Base-by-base conservation (phyloP, 2,888 invertebrate genomes). In the Drosophila dives region DNA sequence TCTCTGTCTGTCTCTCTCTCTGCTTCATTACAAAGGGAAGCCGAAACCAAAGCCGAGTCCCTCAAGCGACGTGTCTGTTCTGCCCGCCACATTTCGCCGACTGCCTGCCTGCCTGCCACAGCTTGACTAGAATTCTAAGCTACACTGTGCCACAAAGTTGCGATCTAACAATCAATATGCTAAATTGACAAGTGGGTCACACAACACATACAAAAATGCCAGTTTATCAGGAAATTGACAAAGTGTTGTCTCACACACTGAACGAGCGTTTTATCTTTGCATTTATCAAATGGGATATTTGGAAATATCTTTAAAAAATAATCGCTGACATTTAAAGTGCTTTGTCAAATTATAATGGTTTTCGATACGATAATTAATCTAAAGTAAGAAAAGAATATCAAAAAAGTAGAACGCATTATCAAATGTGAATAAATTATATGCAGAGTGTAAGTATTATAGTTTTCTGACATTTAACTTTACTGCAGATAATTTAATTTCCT, bases 1-100 rank as follows among this genome's bases (percentile, higher is more conserved):
- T 49, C 15, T 54, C n/a, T 8, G 29, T 23, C 17, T 45, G 42
- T 66, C 48, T 33, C 65, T 69, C 64, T 65, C 23, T 33, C 42
- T 23, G 34, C 11, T 50, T 50, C 63, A 50, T 58, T 53, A 87
- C 90, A 86, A 86, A 86, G 83, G 83, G 88, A 87, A 86, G 88
- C 88, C 85, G 85, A 70, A 69, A 70, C 56, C 83, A 70, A 74
- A 61, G 72, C 76, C 59, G 55, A 70, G 71, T 68, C 75, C 86
- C 86, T 63, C 73, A 29, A 75, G 86, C 72, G 48, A 84, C 77
- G 83, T 88, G 83, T 88, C 73, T 66, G 69, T 69, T 56, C 62
- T 64, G 72, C 61, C 69, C 54, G 66, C 61, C 65, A 72, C 69
- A 71, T 58, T 70, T 66, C 54, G 58, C 68, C 56, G 60, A 49